Conservation (phyloP, 2,888 invertebrate species). For the Perdita meconis region DNA sequence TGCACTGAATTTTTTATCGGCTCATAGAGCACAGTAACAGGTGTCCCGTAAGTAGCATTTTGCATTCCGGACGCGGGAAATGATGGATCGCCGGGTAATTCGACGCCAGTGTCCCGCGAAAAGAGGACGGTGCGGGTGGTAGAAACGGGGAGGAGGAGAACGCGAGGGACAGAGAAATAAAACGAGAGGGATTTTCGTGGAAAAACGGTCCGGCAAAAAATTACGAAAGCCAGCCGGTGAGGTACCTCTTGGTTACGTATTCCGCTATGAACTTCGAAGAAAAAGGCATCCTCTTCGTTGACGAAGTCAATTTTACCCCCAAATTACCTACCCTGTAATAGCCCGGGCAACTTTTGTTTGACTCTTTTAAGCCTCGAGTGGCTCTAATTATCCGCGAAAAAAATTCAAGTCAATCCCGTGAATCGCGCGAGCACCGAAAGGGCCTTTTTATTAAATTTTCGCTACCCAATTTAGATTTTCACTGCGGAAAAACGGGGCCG, state of each 20-base stretch:
- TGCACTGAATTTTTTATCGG: constrained; percentile 32
- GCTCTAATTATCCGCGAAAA: neutral
- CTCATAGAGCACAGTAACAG: constrained; percentile 49
- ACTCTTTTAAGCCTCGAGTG: neutral
- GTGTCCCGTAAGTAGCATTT: constrained; percentile 63
- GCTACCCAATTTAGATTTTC: neutral
- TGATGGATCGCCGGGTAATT: constrained; percentile 62
- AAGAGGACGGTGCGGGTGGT: constrained; percentile 11
- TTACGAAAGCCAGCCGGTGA: constrained; percentile 24
- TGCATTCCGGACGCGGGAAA: constrained; percentile 49
- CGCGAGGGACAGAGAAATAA: constrained; percentile 15
- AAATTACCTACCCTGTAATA: neutral
- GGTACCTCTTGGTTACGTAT: constrained; percentile 10
- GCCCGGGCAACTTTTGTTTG: constrained; percentile 20
- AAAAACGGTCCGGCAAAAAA: constrained; percentile 42
- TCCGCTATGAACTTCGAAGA: constrained; percentile 2
- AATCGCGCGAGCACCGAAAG: neutral
- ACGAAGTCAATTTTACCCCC: constrained; percentile 29
- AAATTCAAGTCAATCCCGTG: neutral
- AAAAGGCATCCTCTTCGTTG: constrained; percentile 18
- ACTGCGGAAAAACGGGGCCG: neutral
- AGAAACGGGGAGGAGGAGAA: neutral
- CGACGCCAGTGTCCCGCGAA: constrained; percentile 45
- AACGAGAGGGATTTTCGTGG: constrained; percentile 30
- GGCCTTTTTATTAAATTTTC: neutral